Conservation (phyloP, 2,797 vertebrate species). For the Gobionotothen gibberifrons region DNA sequence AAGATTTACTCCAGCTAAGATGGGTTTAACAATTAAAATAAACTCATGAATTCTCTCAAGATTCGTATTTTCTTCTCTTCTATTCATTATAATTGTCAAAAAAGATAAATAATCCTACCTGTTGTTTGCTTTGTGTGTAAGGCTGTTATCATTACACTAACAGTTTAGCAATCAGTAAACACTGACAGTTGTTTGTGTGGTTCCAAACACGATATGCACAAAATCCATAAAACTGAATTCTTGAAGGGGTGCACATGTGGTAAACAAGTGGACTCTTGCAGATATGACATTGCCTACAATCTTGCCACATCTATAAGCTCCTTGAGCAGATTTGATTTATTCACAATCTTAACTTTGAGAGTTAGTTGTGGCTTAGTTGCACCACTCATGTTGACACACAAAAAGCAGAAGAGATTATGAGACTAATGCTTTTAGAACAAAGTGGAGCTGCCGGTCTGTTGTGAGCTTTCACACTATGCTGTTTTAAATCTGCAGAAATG, state of each 20-base stretch:
- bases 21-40: slow-evolving; percentile 40
- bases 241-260: slow-evolving; percentile 39
- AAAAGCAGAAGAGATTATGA: slow-evolving; percentile 77
- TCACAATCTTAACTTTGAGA: slow-evolving; percentile 75
- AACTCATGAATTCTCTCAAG: slow-evolving; percentile 20
- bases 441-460: slow-evolving; percentile 73
- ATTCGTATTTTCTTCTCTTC: slow-evolving; percentile 10
- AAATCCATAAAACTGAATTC: slow-evolving; percentile 40
- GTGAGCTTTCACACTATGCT: slow-evolving; percentile 76
- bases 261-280: slow-evolving; percentile 51
- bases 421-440: slow-evolving; percentile 83
- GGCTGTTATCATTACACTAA: slow-evolving; percentile 30
- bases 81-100: slow-evolving; percentile 21
- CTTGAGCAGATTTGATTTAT: slow-evolving; percentile 76
- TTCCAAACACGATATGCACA: slow-evolving; percentile 38
- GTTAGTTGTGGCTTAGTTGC: slow-evolving; percentile 72
- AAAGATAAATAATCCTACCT: slow-evolving; percentile 36
- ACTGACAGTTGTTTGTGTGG: slow-evolving; percentile 35
- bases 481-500: slow-evolving; percentile 80
- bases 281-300: slow-evolving; percentile 59
- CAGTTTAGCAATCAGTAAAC: slow-evolving; percentile 44
- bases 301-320: slow-evolving; percentile 72
- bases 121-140: slow-evolving; percentile 43
- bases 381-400: slow-evolving; percentile 64
- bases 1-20: slow-evolving; percentile 40